Evolutionary conservation across 2,113 vertebrate species (phyloP).

Genomic region (Chloropsis cyanopogon): DNA sequence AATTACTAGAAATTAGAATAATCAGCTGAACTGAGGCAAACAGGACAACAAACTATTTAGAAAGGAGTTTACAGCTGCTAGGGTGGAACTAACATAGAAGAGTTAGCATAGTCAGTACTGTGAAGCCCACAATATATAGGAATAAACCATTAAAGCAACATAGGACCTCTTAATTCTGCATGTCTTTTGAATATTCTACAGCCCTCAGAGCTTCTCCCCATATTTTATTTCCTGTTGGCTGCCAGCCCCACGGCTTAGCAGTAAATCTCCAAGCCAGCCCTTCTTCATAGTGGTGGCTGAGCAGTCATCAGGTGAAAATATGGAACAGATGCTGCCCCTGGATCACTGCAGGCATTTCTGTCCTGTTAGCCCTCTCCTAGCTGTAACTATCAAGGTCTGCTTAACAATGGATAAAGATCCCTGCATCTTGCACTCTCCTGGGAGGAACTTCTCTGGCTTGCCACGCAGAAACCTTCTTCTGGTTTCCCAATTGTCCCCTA

Average conservation of each 20-base stretch:
- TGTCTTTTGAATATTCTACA: neutral
- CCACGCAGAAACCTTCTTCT: neutral
- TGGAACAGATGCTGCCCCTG: neutral
- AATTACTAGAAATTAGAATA: slow-evolving; percentile 13
- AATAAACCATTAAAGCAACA: neutral
- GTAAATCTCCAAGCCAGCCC: neutral
- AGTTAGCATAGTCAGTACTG: neutral
- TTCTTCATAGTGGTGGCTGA: neutral
- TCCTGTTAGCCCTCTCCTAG: neutral
- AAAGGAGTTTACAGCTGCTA: neutral
- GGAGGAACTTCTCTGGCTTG: neutral
- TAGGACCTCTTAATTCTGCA: neutral
- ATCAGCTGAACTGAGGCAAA: slow-evolving; percentile 10
- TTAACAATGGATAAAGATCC: neutral
- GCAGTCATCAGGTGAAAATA: neutral
- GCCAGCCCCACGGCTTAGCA: neutral
- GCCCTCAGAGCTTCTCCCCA: neutral
- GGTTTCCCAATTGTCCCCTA: neutral
- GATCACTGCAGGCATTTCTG: neutral
- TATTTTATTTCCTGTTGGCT: neutral
- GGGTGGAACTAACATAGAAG: neutral
- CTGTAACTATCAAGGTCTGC: neutral
- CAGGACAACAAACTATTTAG: neutral
- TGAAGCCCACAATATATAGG: neutral
- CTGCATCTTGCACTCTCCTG: neutral